These are phyloP conservation scores for Stramonita haemastoma DNA, from an alignment of 2,888 invertebrate species.

Conservation along the genomic window DNA sequence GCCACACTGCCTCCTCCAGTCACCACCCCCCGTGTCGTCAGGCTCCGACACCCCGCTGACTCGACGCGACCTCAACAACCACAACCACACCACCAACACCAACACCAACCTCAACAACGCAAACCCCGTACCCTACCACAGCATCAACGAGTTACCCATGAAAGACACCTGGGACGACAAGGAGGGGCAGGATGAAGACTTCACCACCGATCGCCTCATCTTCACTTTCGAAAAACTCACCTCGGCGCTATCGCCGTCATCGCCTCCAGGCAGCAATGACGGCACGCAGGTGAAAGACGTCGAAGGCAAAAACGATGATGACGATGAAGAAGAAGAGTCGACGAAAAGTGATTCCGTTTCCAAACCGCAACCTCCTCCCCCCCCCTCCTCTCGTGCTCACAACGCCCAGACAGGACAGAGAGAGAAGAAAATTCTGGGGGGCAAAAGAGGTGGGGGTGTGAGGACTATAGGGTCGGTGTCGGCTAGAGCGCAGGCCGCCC, in stretches of 20 bases:
- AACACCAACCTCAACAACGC: slow-evolving; percentile 9
- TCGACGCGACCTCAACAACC: slow-evolving; percentile 3
- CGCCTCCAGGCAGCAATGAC: background rate
- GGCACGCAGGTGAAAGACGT: background rate
- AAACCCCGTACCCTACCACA: slow-evolving; percentile 11
- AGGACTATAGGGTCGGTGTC: background rate
- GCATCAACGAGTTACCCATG: slow-evolving; percentile 33
- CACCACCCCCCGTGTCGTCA: background rate
- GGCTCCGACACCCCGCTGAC: background rate
- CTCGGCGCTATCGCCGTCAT: background rate
- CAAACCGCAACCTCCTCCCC: background rate
- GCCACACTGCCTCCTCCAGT: background rate
- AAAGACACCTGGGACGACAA: slow-evolving; percentile 39
- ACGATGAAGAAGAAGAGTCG: background rate
- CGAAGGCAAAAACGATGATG: background rate
- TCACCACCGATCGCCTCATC: slow-evolving; percentile 20
- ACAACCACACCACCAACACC: slow-evolving; percentile 33
- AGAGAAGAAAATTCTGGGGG: background rate
- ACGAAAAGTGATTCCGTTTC: background rate
- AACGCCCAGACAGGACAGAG: background rate
- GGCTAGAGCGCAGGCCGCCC: background rate
- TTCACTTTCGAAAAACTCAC: slow-evolving; percentile 32
- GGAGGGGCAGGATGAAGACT: background rate
- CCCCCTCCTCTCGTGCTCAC: too few species aligned
- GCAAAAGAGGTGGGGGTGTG: background rate